Conservation (phyloP, 2,797 vertebrate genomes). For the Atherinosoma microstoma region DNA sequence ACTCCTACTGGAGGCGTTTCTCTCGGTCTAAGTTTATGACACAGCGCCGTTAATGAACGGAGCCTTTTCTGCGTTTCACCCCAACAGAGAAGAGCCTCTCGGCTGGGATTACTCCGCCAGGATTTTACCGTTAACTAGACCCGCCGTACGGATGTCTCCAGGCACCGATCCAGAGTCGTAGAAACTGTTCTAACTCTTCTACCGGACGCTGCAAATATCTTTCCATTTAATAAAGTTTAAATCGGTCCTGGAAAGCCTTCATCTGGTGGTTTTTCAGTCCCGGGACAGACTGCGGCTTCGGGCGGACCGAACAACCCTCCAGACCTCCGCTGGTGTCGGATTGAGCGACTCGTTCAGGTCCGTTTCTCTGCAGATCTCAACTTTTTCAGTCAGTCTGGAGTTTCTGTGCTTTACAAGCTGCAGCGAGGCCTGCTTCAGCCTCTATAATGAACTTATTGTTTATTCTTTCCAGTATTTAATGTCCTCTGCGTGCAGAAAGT, state of each 20-base stretch:
- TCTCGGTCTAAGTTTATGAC: background rate
- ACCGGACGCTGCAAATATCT: background rate
- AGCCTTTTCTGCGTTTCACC: slow-evolving; percentile 37
- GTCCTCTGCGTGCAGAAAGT: background rate
- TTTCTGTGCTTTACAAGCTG: background rate
- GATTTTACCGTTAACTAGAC: slow-evolving; percentile 7
- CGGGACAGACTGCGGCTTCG: too few species aligned
- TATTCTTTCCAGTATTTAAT: background rate
- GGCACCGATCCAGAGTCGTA: background rate
- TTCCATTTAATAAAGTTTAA: background rate
- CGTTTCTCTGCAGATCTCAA: background rate
- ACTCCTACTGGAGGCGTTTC: slow-evolving; percentile 53
- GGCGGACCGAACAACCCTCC: background rate
- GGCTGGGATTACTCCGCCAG: slow-evolving; percentile 1
- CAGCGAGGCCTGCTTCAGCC: too few species aligned
- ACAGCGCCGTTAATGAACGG: slow-evolving; percentile 10
- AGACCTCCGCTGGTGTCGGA: background rate
- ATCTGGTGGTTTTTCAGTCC: background rate
- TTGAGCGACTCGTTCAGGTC: background rate
- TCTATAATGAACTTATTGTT: background rate
- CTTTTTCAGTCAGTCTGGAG: background rate
- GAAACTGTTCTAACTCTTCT: background rate
- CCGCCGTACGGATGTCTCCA: background rate
- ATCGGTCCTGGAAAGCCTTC: background rate
- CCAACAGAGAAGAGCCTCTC: background rate